Evolutionary conservation across 2,797 vertebrate genomes (phyloP).

Genomic region (Artibeus jamaicensis): DNA sequence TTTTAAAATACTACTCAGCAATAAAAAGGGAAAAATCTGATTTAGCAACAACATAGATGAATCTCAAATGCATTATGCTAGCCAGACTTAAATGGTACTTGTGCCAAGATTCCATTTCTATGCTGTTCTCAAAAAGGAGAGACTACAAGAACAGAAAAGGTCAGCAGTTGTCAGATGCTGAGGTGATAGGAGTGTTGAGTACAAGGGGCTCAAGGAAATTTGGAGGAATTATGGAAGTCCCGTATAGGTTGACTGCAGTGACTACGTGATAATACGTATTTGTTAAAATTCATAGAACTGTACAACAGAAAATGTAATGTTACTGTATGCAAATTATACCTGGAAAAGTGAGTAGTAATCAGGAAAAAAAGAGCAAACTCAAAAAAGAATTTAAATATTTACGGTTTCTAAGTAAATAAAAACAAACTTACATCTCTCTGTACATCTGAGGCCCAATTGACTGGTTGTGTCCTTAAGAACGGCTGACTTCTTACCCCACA

Average conservation of each 20-base stretch:
- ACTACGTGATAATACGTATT: not conserved
- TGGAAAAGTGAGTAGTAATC: not conserved
- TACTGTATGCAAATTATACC: not conserved
- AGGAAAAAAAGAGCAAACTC: not conserved
- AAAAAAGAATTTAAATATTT: slow-evolving; percentile 27
- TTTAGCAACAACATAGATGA: not conserved
- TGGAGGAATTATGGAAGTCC: not conserved
- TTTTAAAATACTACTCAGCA: not conserved
- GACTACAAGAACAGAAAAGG: not conserved
- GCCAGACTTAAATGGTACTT: not conserved
- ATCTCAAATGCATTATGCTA: not conserved
- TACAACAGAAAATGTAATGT: not conserved
- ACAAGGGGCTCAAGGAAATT: not conserved
- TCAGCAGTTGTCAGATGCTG: not conserved
- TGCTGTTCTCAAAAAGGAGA: not conserved
- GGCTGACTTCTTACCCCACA: not conserved
- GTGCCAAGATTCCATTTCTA: not conserved
- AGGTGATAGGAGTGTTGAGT: not conserved
- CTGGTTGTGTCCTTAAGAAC: not conserved
- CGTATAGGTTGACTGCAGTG: not conserved
- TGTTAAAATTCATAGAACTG: not conserved
- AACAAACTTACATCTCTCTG: not conserved
- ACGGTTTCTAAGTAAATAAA: not conserved
- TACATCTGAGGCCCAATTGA: not conserved
- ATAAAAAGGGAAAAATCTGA: not conserved